These are phyloP conservation scores for Drosophila siamana DNA, from an alignment of 2,888 invertebrate genomes.

Conservation along the genomic window DNA sequence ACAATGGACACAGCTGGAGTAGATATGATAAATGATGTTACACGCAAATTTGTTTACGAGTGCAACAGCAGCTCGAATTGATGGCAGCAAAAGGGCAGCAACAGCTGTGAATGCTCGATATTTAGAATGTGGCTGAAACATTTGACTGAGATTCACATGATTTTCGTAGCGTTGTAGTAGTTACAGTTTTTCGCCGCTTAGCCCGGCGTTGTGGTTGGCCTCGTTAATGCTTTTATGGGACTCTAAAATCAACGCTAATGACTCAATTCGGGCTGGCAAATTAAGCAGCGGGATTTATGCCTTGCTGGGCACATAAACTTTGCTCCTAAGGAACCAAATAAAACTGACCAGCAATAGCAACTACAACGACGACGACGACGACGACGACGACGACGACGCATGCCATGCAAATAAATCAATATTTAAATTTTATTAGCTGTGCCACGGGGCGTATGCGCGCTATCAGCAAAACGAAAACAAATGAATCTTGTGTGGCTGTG, in stretches of 20 bases:
- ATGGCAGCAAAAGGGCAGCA: slow-evolving; percentile 29
- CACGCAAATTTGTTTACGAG: slow-evolving; percentile 73
- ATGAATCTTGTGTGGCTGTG: slow-evolving; percentile 8
- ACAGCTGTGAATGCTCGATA: slow-evolving; percentile 17
- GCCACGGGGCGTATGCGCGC: slow-evolving; percentile 60
- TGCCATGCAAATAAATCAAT: slow-evolving; percentile 58
- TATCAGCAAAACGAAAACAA: slow-evolving; percentile 39
- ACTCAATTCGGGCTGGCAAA: slow-evolving; percentile 63
- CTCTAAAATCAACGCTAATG: slow-evolving; percentile 71
- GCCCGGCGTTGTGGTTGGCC: background rate
- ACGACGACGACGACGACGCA: slow-evolving; percentile 8
- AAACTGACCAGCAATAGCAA: slow-evolving; percentile 26
- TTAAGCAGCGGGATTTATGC: slow-evolving; percentile 60
- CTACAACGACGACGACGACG: background rate
- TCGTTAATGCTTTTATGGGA: slow-evolving; percentile 65
- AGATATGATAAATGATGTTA: slow-evolving; percentile 66
- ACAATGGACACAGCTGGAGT: slow-evolving; percentile 61
- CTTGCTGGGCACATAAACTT: slow-evolving; percentile 54
- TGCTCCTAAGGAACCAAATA: slow-evolving; percentile 34
- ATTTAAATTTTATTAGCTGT: slow-evolving; percentile 54
- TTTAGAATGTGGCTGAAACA: slow-evolving; percentile 26
- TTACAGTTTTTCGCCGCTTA: slow-evolving; percentile 6
- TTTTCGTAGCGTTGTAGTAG: slow-evolving; percentile 6
- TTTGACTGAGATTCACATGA: background rate
- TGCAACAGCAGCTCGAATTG: slow-evolving; percentile 59